phyloP scores from a whole-genome alignment of 2,888 invertebrate genomes.

The Steinernema carpocapsae region DNA sequence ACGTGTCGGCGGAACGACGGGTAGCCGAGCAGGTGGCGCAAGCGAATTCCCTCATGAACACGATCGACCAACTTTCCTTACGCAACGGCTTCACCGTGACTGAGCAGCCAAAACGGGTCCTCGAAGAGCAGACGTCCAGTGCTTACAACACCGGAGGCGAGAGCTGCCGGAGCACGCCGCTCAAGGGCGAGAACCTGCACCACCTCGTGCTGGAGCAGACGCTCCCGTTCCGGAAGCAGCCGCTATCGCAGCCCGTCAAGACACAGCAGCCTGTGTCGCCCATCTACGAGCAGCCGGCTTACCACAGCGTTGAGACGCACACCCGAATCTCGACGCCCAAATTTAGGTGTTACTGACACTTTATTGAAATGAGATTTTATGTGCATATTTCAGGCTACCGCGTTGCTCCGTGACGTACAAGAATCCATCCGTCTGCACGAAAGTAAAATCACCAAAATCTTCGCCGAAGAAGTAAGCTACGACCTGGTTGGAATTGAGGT shows the following conservation, averaged over 20 bases:
- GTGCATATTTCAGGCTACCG: not conserved
- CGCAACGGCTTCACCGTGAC: not conserved
- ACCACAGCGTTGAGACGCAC: conserved; percentile 48
- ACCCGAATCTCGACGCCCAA: not conserved
- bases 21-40: conserved; percentile 33
- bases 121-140: conserved; percentile 75
- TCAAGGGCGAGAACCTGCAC: conserved; percentile 41
- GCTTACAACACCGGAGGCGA: conserved; percentile 79
- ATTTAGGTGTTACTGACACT: not conserved
- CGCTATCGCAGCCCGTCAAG: not conserved
- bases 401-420: conserved; percentile 12
- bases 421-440: not conserved
- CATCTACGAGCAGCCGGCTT: conserved; percentile 45
- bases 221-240: not conserved
- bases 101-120: not conserved
- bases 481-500: not conserved
- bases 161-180: conserved; percentile 75
- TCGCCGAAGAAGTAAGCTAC: not conserved
- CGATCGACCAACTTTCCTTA: conserved; percentile 37
- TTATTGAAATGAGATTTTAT: not conserved
- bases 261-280: conserved; percentile 35
- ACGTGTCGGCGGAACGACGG: conserved; percentile 37
- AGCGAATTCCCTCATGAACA: conserved; percentile 38
- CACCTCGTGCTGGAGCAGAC: not conserved
- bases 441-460: not conserved